Percentiles rank a stretch among this genome's conserved stretches.
phyloP scores from a whole-genome alignment of 1,140 invertebrate species.

The Helicoverpa armigera region DNA sequence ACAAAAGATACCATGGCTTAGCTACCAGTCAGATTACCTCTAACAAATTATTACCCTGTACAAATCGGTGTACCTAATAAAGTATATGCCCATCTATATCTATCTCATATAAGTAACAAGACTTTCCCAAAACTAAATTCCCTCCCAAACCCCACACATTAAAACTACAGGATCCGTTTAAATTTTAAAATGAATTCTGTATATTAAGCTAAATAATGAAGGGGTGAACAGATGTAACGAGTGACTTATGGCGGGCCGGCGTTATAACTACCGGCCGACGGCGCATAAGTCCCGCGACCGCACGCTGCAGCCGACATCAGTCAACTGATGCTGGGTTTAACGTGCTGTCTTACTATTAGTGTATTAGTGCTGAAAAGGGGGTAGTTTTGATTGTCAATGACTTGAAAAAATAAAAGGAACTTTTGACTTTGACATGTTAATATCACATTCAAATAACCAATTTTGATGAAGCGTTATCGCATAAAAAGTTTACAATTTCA shows the following conservation, averaged over 20 bases:
- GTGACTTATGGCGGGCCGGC: constrained; percentile 71
- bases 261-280: constrained; percentile 79
- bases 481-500: constrained; percentile 80
- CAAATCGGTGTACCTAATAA: too few relatives aligned
- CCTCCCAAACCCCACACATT: constrained; percentile 3
- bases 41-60: not conserved
- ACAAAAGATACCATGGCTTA: too few relatives aligned
- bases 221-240: constrained; percentile 70
- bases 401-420: not conserved
- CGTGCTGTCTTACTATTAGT: constrained; percentile 44
- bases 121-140: not conserved
- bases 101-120: not conserved
- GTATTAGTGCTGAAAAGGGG: constrained; percentile 13
- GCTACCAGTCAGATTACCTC: not conserved
- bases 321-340: constrained; percentile 71
- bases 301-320: constrained; percentile 74
- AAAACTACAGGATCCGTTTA: constrained; percentile 16
- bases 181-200: constrained; percentile 60
- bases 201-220: constrained; percentile 60
- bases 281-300: constrained; percentile 78
- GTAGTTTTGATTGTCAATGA: not conserved
- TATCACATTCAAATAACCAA: constrained; percentile 64
- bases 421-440: not conserved
- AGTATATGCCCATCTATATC: too few relatives aligned
- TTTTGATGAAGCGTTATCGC: constrained; percentile 66